Evolutionary conservation across 2,113 vertebrate species (phyloP).

Genomic region (Tupaia chinensis): DNA sequence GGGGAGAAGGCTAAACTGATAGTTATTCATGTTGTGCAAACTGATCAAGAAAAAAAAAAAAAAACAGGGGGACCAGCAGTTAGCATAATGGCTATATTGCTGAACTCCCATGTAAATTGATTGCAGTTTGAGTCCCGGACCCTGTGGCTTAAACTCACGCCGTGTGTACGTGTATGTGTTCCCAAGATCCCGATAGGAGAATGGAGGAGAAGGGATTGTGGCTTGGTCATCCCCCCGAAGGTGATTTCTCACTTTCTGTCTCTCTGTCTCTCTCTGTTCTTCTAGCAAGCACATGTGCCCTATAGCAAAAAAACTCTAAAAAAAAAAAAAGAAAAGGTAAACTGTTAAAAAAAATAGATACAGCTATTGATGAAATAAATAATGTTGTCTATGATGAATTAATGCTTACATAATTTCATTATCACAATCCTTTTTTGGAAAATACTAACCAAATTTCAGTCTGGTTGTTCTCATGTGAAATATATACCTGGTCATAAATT

Average conservation of each 20-base stretch:
- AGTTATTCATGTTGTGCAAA: neutral
- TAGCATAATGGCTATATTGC: too few relatives aligned
- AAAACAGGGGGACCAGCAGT: neutral
- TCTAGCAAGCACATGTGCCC: too few relatives aligned
- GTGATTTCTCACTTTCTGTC: too few relatives aligned
- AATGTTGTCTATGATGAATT: neutral
- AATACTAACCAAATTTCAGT: neutral
- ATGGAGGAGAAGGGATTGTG: too few relatives aligned
- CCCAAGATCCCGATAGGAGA: too few relatives aligned
- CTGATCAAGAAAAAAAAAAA: slow-evolving; percentile 42
- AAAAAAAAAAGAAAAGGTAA: slow-evolving; percentile 25
- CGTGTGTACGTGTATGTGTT: too few relatives aligned
- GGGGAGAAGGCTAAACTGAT: too few relatives aligned
- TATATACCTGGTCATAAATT: neutral
- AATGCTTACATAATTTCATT: neutral
- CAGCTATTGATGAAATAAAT: neutral
- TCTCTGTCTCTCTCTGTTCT: too few relatives aligned
- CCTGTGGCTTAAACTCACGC: too few relatives aligned
- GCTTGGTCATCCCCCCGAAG: too few relatives aligned
- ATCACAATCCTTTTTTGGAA: neutral
- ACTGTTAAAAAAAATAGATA: neutral
- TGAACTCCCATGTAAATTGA: too few relatives aligned
- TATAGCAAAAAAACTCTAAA: neutral
- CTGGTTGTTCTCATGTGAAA: neutral
- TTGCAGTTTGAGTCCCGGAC: too few relatives aligned